Percentiles rank a stretch among this genome's conserved stretches.
Conservation (phyloP, 1,140 invertebrate species). For the Ceratosolen fusciceps region DNA sequence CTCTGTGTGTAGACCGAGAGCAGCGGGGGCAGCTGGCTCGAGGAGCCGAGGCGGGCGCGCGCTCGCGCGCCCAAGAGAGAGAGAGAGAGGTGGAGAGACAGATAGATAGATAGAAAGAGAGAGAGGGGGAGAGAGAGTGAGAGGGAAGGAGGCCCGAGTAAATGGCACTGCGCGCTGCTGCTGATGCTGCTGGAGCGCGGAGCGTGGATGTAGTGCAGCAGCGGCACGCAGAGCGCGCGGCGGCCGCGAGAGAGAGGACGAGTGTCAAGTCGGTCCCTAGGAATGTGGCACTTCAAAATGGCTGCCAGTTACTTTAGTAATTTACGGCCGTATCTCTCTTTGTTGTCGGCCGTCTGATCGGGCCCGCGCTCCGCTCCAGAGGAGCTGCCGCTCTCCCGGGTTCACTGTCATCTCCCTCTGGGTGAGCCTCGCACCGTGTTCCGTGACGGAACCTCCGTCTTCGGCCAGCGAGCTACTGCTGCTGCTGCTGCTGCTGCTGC, state of each 20-base stretch:
- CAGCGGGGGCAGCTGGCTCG: background rate
- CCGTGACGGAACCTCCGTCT: background rate
- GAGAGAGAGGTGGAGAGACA: background rate
- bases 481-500: background rate
- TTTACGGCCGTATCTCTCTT: conserved; percentile 71
- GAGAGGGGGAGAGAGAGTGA: background rate
- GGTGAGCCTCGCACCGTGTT: background rate
- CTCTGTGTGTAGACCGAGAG: too few relatives aligned
- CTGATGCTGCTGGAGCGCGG: background rate
- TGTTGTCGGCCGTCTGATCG: conserved; percentile 68
- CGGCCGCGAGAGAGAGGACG: conserved; percentile 36
- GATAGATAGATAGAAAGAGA: too few relatives aligned
- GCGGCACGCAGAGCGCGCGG: conserved; percentile 26
- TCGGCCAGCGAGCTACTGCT: background rate
- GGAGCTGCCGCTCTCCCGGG: conserved; percentile 1
- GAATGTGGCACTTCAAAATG: conserved; percentile 75
- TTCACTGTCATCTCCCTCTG: background rate
- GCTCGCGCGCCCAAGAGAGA: background rate
- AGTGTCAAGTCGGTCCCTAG: conserved; percentile 68
- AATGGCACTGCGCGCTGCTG: background rate
- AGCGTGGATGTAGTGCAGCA: background rate
- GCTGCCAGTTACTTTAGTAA: conserved; percentile 73
- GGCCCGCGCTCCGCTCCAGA: conserved; percentile 3
- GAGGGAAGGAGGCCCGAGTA: background rate
- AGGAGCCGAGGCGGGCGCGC: background rate